Evolutionary conservation across 2,797 vertebrate species (phyloP).

Genomic region (Phrynocephalus vlangalii): DNA sequence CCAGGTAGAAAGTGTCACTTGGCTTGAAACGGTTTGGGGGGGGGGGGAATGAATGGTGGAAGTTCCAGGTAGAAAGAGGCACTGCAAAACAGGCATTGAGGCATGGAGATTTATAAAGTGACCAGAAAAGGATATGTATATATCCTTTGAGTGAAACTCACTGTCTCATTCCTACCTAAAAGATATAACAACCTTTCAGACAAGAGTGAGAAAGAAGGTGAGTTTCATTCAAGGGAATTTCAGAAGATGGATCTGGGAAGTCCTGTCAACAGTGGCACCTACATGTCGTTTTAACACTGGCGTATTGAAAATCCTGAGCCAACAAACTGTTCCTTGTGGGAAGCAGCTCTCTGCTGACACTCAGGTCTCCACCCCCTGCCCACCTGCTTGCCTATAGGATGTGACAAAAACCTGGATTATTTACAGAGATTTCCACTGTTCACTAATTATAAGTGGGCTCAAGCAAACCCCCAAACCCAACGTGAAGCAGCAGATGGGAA

Average conservation of each 20-base stretch:
- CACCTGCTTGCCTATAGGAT: background rate
- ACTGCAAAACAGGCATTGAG: background rate
- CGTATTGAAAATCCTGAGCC: background rate
- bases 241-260: background rate
- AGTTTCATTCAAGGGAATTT: constrained; percentile 1
- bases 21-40: rapidly evolving
- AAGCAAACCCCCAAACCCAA: background rate
- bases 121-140: too few relatives aligned
- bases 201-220: background rate
- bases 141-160: too few relatives aligned
- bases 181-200: background rate
- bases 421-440: background rate
- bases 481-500: constrained; percentile 17
- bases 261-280: background rate
- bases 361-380: background rate
- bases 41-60: background rate
- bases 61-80: too few relatives aligned
- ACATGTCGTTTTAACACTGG: background rate
- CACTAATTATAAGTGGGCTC: background rate
- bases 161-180: background rate
- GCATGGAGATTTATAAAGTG: too few relatives aligned
- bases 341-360: background rate
- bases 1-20: background rate
- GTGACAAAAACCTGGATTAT: rapidly evolving
- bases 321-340: background rate